These are phyloP conservation scores for Standfussiana lucernea DNA, from an alignment of 2,888 invertebrate genomes.

Conservation along the genomic window DNA sequence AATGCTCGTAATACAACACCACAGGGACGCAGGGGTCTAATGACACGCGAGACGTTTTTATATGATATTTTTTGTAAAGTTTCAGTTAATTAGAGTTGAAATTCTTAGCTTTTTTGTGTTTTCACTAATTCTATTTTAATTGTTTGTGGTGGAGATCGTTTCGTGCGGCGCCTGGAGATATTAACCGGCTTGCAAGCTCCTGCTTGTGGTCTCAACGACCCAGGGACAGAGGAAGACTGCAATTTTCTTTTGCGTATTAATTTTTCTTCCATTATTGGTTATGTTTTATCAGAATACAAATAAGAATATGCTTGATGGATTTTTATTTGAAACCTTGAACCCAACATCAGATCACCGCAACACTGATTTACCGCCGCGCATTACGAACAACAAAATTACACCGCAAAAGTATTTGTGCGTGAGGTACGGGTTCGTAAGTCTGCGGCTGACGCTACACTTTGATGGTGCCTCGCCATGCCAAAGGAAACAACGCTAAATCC, in stretches of 20 bases:
- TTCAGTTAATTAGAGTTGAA: slow-evolving; percentile 83
- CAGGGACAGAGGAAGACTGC: not conserved
- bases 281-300: not conserved
- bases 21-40: slow-evolving; percentile 83
- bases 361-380: slow-evolving; percentile 47
- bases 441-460: slow-evolving; percentile 41
- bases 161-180: slow-evolving; percentile 66
- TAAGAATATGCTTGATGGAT: slow-evolving; percentile 1
- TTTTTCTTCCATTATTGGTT: not conserved
- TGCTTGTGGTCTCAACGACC: slow-evolving; percentile 28
- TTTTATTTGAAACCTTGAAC: slow-evolving; percentile 20
- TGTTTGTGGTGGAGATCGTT: slow-evolving; percentile 68
- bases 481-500: slow-evolving; percentile 78
- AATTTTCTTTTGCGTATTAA: not conserved
- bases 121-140: slow-evolving; percentile 81
- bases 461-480: slow-evolving; percentile 67
- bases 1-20: slow-evolving; percentile 47
- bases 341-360: slow-evolving; percentile 35
- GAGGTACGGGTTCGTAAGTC: slow-evolving; percentile 23
- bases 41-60: slow-evolving; percentile 84
- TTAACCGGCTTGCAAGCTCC: slow-evolving; percentile 39
- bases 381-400: slow-evolving; percentile 50
- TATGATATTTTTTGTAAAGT: slow-evolving; percentile 73
- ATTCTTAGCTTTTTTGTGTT: slow-evolving; percentile 74
- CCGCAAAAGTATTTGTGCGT: slow-evolving; percentile 38